Percentiles rank a stretch among this genome's conserved stretches.
phyloP scores from a whole-genome alignment of 35 echinoderm and acorn worm species.

The Holothuria glaberrima region DNA sequence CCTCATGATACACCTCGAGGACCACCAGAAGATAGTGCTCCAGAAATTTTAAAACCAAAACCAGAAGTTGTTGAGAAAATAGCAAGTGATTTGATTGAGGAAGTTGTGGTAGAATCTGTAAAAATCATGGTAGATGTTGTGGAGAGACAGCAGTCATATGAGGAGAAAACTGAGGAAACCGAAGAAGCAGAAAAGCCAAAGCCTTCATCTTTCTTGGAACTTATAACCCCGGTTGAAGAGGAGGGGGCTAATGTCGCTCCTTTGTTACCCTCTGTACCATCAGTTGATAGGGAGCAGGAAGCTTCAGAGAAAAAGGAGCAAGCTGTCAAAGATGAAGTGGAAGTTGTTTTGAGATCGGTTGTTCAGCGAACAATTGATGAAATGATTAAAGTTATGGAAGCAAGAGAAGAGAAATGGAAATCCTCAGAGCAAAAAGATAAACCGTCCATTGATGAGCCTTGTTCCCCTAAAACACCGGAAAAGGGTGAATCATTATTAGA shows the following conservation, averaged over 20 bases:
- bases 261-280: neutral
- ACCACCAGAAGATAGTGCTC: conserved; percentile 41
- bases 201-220: conserved; percentile 34
- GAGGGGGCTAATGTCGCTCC: conserved; percentile 1
- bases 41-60: neutral
- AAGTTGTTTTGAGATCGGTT: conserved; percentile 20
- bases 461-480: neutral
- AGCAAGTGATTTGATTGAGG: conserved; percentile 63
- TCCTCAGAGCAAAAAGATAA: neutral
- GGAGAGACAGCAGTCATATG: conserved; percentile 50
- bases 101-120: conserved; percentile 71
- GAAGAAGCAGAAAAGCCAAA: conserved; percentile 32
- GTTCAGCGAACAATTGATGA: conserved; percentile 17
- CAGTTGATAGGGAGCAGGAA: neutral
- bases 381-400: conserved; percentile 30
- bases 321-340: conserved; percentile 19
- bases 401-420: conserved; percentile 34
- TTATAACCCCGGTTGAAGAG: neutral
- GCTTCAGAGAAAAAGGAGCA: conserved; percentile 37
- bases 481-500: neutral
- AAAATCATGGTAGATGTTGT: conserved; percentile 50
- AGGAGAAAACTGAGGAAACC: conserved; percentile 1
- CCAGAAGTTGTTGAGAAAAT: conserved; percentile 62
- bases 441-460: neutral
- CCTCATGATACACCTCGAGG: conserved; percentile 69